Base-by-base conservation (phyloP, 2,888 invertebrate species). In the Hirtodrosophila duncani region DNA sequence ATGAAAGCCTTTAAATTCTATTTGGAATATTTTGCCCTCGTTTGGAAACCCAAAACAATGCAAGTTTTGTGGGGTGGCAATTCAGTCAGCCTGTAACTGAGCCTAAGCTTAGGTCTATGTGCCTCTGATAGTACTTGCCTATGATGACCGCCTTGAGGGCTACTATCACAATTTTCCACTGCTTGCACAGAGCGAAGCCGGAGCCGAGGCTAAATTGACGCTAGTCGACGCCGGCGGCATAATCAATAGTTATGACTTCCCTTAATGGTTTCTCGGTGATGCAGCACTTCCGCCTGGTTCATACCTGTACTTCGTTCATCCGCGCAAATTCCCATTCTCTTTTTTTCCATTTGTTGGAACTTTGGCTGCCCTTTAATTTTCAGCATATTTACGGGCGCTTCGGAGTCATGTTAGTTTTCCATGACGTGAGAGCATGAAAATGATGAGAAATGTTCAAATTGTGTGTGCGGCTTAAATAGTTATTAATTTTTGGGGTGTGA, bases 201-300 rank as follows among this genome's bases (percentile, higher is more conserved):
- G n/a, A n/a, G n/a, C n/a, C n/a, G n/a, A n/a, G n/a, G n/a, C n/a
- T n/a, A n/a, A n/a, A n/a, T n/a, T n/a, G n/a, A n/a, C n/a, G n/a
- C n/a, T n/a, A n/a, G n/a, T n/a, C n/a, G n/a, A n/a, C n/a, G n/a
- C 58, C 58, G 60, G 58, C 80, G 64, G 63, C 80, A 79, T 79
- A 81, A 80, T 80, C 79, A 80, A 81, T 80, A 80, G 82, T 80
- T 80, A 77, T 75, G 80, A 77, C 82, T 80, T 81, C 72, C 80
- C 72, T 79, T 79, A 80, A 81, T 81, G 80, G 80, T 70, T 79
- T 81, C 79, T 82, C 79, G 79, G 82, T 80, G 80, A 81, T 80
- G 79, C 77, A 79, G 77, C 70, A 79, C 72, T 65, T 68, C 66
- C 70, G 37, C 26, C 9, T 29, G 10, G 21, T 36, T 23, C 10